A percentile compares a stretch with the other conserved stretches of the same genome.
These are phyloP conservation scores for Notothenia rossii DNA, from an alignment of 2,113 vertebrate species.

Conservation along the genomic window DNA sequence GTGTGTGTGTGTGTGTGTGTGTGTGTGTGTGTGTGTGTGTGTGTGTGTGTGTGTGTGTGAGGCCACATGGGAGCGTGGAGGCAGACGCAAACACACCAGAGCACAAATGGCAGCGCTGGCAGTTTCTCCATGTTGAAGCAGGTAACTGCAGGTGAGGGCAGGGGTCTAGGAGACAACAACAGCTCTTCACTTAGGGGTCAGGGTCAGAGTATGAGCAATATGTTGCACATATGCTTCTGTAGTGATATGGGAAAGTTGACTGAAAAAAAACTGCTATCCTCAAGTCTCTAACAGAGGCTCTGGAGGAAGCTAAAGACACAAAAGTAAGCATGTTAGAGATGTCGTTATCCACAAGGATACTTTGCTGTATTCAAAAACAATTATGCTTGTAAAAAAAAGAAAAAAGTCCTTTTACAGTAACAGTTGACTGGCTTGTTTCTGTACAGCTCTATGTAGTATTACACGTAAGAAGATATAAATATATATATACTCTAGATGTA, in stretches of 20 bases:
- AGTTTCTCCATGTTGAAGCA: constrained; percentile 61
- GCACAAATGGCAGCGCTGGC: constrained; percentile 55
- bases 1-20: constrained; percentile 32
- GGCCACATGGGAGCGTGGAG: constrained; percentile 34
- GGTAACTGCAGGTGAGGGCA: constrained; percentile 72
- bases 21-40: constrained; percentile 33
- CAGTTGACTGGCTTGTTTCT: neutral
- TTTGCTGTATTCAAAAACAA: too few species aligned
- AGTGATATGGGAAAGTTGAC: constrained; percentile 17
- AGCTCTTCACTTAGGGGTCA: constrained; percentile 57
- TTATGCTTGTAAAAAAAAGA: too few species aligned
- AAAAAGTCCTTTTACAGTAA: neutral
- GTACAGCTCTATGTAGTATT: neutral
- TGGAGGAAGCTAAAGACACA: neutral
- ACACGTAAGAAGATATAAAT: neutral
- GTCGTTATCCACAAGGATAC: too few species aligned
- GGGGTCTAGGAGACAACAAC: constrained; percentile 74
- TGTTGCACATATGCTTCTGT: constrained; percentile 45
- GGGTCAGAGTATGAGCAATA: constrained; percentile 53
- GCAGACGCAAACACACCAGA: constrained; percentile 53
- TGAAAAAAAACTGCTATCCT: neutral
- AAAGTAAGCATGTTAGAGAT: neutral
- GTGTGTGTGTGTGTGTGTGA: neutral
- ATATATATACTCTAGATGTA: neutral
- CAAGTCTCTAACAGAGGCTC: neutral